Conservation (phyloP, 30 jellyfish, hydroid and myxozoan genomes). For the Turritopsis rubra region DNA sequence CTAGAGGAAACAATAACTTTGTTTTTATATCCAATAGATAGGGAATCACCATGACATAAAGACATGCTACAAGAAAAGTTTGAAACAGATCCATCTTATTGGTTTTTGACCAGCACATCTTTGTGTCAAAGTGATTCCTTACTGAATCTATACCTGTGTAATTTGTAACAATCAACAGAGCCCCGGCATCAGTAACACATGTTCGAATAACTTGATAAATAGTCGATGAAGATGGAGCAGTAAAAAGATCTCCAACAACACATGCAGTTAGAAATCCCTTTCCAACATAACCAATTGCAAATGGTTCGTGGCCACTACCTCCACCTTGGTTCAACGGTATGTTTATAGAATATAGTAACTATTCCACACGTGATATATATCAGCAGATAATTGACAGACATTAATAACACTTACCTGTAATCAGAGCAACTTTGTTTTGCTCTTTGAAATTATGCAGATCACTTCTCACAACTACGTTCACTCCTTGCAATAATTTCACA, state of each 20-base stretch:
- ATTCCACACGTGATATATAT: background rate
- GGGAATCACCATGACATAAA: background rate
- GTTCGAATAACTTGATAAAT: slow-evolving; percentile 57
- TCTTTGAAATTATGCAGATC: slow-evolving; percentile 47
- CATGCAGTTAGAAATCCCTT: slow-evolving; percentile 77
- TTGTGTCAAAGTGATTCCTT: background rate
- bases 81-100: background rate
- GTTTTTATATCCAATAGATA: background rate
- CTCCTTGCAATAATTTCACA: slow-evolving; percentile 47
- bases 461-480: slow-evolving; percentile 54
- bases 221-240: slow-evolving; percentile 78
- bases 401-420: slow-evolving; percentile 33
- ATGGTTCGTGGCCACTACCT: slow-evolving; percentile 95
- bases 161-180: slow-evolving; percentile 63
- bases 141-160: slow-evolving; percentile 40
- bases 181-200: slow-evolving; percentile 61
- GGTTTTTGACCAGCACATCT: background rate
- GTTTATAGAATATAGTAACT: background rate
- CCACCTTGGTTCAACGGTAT: slow-evolving; percentile 44
- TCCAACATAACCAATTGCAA: slow-evolving; percentile 79
- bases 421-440: slow-evolving; percentile 63
- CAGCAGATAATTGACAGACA: background rate
- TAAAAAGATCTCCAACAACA: slow-evolving; percentile 78
- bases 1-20: slow-evolving; percentile 10
- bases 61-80: background rate